Percentiles rank a stretch among this genome's conserved stretches.
These are phyloP conservation scores for Trinorchestia longiramus DNA, from an alignment of 1,140 invertebrate genomes.

Conservation along the genomic window DNA sequence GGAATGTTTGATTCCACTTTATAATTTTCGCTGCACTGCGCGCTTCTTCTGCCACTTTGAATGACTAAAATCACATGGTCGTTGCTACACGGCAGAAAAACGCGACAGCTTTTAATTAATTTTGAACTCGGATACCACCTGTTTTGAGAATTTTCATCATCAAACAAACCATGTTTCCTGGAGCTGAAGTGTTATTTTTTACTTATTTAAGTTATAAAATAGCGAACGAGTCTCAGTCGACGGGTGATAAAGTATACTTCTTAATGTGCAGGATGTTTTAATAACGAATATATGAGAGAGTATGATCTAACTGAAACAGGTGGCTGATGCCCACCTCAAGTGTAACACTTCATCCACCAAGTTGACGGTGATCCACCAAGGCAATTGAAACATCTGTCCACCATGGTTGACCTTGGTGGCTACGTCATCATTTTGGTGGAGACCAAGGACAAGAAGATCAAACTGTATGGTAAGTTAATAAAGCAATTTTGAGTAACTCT, in stretches of 20 bases:
- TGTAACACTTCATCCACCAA: neutral
- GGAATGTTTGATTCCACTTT: too few relatives aligned
- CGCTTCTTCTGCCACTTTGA: too few relatives aligned
- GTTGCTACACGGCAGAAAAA: too few relatives aligned
- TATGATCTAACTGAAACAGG: neutral
- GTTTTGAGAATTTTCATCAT: neutral
- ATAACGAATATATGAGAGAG: neutral
- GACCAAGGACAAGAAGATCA: constrained; percentile 93
- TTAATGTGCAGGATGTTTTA: neutral
- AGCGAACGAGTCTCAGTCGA: neutral
- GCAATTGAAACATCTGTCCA: constrained; percentile 48
- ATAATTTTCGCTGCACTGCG: too few relatives aligned
- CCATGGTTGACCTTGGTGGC: constrained; percentile 91
- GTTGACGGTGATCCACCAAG: constrained; percentile 42
- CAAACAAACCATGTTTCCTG: neutral
- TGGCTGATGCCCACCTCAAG: neutral
- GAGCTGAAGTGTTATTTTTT: neutral
- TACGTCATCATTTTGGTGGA: constrained; percentile 96
- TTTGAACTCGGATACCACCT: too few relatives aligned
- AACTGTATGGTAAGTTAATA: constrained; percentile 89
- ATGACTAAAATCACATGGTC: too few relatives aligned
- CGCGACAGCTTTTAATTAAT: too few relatives aligned
- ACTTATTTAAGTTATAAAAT: neutral
- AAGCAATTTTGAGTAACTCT: too few relatives aligned
- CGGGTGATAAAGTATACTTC: neutral